phyloP scores from a whole-genome alignment of 2,797 vertebrate genomes.

The Molossus alvarezi region DNA sequence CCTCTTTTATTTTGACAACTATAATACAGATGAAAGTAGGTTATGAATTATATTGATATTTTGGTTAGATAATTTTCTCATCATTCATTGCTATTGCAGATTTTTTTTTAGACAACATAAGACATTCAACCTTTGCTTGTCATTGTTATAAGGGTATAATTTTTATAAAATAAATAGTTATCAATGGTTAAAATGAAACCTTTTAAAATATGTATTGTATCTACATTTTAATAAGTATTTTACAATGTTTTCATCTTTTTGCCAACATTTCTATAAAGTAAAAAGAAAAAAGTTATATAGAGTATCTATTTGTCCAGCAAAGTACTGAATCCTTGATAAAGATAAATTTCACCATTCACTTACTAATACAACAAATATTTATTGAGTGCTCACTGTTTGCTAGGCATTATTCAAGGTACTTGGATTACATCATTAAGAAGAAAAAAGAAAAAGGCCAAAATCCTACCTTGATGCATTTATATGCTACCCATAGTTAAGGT shows the following conservation, averaged over 20 bases:
- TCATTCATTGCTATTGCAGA: not conserved
- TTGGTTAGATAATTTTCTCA: slow-evolving; percentile 58
- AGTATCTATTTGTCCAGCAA: not conserved
- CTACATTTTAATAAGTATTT: not conserved
- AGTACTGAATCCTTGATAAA: not conserved
- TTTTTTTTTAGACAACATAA: not conserved
- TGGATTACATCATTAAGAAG: not conserved
- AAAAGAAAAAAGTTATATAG: not conserved
- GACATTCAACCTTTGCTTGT: not conserved
- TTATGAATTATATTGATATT: not conserved
- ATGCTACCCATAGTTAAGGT: not conserved
- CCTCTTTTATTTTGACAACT: slow-evolving; percentile 23
- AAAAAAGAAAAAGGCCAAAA: not conserved
- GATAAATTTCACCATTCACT: not conserved
- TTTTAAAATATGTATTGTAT: not conserved
- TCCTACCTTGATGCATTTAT: not conserved
- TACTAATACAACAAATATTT: not conserved
- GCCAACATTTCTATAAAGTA: not conserved
- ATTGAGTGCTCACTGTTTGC: not conserved
- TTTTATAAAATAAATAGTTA: not conserved
- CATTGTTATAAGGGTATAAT: not conserved
- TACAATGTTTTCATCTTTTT: not conserved
- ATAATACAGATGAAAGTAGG: slow-evolving; percentile 36
- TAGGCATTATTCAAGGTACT: not conserved
- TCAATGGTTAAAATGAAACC: not conserved